Conservation (phyloP, 2,113 vertebrate genomes). For the Charadrius vociferus region DNA sequence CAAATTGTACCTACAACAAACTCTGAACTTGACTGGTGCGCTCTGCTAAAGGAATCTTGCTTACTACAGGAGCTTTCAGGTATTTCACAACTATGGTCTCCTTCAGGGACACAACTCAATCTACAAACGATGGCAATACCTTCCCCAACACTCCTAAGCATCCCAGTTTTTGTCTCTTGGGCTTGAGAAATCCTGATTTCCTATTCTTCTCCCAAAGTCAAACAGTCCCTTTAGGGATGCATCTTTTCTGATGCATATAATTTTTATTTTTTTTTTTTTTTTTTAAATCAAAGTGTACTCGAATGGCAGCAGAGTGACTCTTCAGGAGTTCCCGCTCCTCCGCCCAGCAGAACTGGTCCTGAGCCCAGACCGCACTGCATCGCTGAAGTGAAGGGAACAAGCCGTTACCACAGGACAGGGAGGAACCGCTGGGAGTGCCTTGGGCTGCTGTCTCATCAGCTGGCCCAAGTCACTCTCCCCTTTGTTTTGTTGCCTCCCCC, state of each 20-base stretch:
- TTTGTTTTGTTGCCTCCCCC: not conserved
- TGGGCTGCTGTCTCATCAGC: not conserved
- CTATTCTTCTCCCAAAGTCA: not conserved
- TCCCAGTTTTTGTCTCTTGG: not conserved
- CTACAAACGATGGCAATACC: not conserved
- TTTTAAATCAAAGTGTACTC: not conserved
- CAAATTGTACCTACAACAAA: not conserved
- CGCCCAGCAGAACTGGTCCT: slow-evolving; percentile 8
- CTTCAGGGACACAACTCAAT: not conserved
- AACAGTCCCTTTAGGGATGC: not conserved
- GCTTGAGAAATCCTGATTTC: not conserved
- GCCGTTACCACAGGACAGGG: slow-evolving; percentile 39
- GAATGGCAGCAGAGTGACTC: not conserved
- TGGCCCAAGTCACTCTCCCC: not conserved
- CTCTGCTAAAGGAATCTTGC: not conserved
- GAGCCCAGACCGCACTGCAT: slow-evolving; percentile 1
- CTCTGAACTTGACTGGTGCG: not conserved
- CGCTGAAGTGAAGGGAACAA: slow-evolving; percentile 5
- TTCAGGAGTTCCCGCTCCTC: not conserved
- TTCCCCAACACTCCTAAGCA: fast-evolving
- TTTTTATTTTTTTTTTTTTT: not conserved
- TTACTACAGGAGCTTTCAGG: not conserved
- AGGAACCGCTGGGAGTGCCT: not conserved
- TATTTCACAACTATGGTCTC: not conserved
- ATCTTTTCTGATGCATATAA: not conserved